phyloP scores from a whole-genome alignment of 2,113 vertebrate genomes.

The Xenopus laevis region DNA sequence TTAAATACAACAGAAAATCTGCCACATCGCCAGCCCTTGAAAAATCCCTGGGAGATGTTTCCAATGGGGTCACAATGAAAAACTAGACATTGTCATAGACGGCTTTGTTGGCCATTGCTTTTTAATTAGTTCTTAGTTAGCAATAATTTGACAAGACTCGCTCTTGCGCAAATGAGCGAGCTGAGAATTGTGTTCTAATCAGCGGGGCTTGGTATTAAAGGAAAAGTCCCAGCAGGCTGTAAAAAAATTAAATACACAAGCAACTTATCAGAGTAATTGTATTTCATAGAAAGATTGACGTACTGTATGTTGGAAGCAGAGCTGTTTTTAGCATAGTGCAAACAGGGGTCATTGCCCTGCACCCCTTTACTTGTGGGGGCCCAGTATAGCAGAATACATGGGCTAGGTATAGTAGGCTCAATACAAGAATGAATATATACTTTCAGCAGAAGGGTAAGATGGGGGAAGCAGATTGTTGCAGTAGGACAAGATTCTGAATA shows the following conservation, averaged over 20 bases:
- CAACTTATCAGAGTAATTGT: slow-evolving; percentile 25
- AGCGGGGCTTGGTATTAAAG: slow-evolving; percentile 10
- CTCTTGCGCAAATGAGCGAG: slow-evolving; percentile 32
- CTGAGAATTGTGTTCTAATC: slow-evolving; percentile 14
- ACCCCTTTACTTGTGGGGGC: too few relatives aligned
- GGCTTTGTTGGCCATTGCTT: slow-evolving; percentile 47
- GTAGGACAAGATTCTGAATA: too few relatives aligned
- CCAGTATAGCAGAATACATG: too few relatives aligned
- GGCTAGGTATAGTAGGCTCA: too few relatives aligned
- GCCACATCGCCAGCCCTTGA: slow-evolving; percentile 6
- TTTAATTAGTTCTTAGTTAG: slow-evolving; percentile 51
- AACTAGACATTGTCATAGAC: slow-evolving; percentile 27
- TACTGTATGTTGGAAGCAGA: too few relatives aligned
- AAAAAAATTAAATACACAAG: slow-evolving; percentile 20
- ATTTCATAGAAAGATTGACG: slow-evolving; percentile 16
- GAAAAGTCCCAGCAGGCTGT: slow-evolving; percentile 6
- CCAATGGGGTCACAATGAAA: slow-evolving; percentile 42
- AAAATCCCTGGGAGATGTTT: slow-evolving; percentile 34
- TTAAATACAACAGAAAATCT: slow-evolving; percentile 55
- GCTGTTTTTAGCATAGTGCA: too few relatives aligned
- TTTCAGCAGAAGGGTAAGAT: too few relatives aligned
- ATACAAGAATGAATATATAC: too few relatives aligned
- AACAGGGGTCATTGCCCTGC: too few relatives aligned
- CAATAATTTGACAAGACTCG: slow-evolving; percentile 47
- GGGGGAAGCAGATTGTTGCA: too few relatives aligned